A percentile compares a stretch with the other conserved stretches of the same genome.
These are phyloP conservation scores for Siphamia tubifer DNA, from an alignment of 2,113 vertebrate genomes.

Conservation along the genomic window DNA sequence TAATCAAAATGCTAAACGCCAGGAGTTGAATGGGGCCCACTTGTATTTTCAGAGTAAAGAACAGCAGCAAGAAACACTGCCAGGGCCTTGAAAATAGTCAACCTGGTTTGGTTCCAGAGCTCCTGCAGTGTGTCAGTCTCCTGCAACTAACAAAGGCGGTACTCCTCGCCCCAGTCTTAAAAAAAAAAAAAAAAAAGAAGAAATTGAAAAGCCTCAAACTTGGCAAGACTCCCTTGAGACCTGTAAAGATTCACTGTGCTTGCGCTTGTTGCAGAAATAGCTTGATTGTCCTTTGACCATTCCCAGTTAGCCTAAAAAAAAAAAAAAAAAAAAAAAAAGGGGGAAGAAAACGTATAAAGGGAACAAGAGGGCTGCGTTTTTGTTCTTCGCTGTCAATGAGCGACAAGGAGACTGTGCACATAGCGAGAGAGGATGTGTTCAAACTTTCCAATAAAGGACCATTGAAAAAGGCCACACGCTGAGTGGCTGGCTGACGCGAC, in stretches of 20 bases:
- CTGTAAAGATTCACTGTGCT: constrained; percentile 49
- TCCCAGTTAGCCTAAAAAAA: constrained; percentile 51
- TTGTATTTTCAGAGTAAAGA: constrained; percentile 43
- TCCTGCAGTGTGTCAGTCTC: constrained; percentile 67
- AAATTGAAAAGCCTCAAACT: constrained; percentile 57
- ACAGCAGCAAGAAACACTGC: constrained; percentile 40
- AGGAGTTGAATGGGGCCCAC: constrained; percentile 54
- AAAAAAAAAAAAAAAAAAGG: not conserved
- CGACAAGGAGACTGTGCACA: constrained; percentile 29
- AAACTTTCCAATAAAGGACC: constrained; percentile 60
- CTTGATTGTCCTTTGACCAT: constrained; percentile 65
- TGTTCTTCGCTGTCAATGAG: constrained; percentile 49
- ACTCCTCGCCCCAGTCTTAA: constrained; percentile 57
- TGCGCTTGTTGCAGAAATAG: constrained; percentile 58
- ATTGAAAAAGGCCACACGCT: constrained; percentile 67
- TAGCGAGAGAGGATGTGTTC: constrained; percentile 58
- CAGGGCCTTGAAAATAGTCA: constrained; percentile 48
- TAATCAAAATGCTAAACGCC: constrained; percentile 51
- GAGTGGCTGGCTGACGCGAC: constrained; percentile 60
- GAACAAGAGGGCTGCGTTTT: constrained; percentile 69
- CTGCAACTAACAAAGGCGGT: constrained; percentile 60
- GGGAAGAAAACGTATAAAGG: constrained; percentile 47
- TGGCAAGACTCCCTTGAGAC: constrained; percentile 59
- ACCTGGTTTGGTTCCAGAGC: constrained; percentile 64
- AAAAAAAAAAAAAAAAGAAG: not conserved